Evolutionary conservation across 2,888 invertebrate species (phyloP), one percentile per base, ranked within the genome.

Genomic region (Brenthis hecate): DNA sequence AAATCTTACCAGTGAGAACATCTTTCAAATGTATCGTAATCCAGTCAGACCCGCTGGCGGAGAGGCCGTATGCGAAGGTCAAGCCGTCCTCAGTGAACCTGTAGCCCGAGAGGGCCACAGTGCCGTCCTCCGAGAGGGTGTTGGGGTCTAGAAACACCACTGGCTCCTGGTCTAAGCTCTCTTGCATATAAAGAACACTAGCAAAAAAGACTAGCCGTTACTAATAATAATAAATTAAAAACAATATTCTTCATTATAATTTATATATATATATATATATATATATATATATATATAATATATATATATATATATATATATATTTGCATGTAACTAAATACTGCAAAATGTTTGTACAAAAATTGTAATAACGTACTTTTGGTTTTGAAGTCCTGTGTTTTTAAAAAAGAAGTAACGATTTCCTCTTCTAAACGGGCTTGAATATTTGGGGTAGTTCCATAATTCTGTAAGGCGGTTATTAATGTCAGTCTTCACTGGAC

Each of bases 401-500:
- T 96, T 96, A 79, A 95, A 97, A 89, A 97, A 98, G 89, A 97
- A 99, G 87, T 98, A 99, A 83, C 94, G 94, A 74, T 95, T 92
- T 3, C 99, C 99, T 79, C 96, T 94, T 77, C 95, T 95, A 80
- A 94, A 95, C 0, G 99, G 99, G 77, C 97, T 96, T 2, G 97
- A 96, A 88, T 96, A 98, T 91, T 98, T 99, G n/a, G 98, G 97
- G 89, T 97, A 99, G 87, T 99, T 97, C 98, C 98, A 99, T 43
- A 99, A 92, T 78, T 97, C 96, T 0, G 97, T 98, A 43, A 99
- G 94, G 74, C 97, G 95, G 62, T 94, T 92, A 78, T 96, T 95
- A 69, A 99, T 94, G 76, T 95, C 94, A 13, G 94, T 91, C 82
- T 96, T 96, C 60, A 95, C 94, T 0, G 95, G 93, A 79, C 97